Evolutionary conservation across 1,140 invertebrate genomes (phyloP), one percentile per base, ranked within the genome.

Genomic region (Patella vulgata): DNA sequence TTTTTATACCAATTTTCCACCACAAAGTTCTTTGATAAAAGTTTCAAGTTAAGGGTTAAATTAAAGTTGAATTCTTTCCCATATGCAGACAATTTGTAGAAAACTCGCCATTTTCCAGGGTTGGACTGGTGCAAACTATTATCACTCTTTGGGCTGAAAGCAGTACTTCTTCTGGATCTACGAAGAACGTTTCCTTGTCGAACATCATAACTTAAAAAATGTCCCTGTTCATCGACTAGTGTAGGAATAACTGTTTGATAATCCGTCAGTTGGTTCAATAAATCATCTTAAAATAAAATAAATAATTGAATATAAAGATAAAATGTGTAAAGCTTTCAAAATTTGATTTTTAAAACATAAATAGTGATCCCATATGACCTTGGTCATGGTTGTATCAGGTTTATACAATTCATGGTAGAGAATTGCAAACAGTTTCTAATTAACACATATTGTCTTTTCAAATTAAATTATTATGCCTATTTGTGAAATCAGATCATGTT

Each of bases 51-150:
- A 8, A 71, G 55, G 19, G 70, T 71, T 31, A 80, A 47, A 54
- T 77, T 74, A 28, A 80, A 76, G 42, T 77, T 67, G 50, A 77
- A 80, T 33, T 75, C 70, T 21, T 57, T 60, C 43, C 78, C 78
- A 64, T 73, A 75, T 12, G 76, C 78, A 5, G 63, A 65, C 28
- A 80, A 47, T 50, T 75, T 72, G 62, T 78, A 80, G 59, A 76
- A 79, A 5, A 79, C 56, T 9, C 50, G 51, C 28, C 48, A 59
- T 27, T 54, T 36, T 1, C 64, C 60, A 9, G 33, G 14, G 14
- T 36, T 36, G n/a, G n/a, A n/a, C n/a, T n/a, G n/a, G n/a, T n/a
- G n/a, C n/a, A n/a, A n/a, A n/a, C n/a, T n/a, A 36, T 14, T 50
- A 17, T n/a, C 36, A 42, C 27, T 51, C 28, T 25, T 33, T 27